Evolutionary conservation across 2,888 invertebrate genomes (phyloP).

Genomic region (Thymelicus sylvestris): DNA sequence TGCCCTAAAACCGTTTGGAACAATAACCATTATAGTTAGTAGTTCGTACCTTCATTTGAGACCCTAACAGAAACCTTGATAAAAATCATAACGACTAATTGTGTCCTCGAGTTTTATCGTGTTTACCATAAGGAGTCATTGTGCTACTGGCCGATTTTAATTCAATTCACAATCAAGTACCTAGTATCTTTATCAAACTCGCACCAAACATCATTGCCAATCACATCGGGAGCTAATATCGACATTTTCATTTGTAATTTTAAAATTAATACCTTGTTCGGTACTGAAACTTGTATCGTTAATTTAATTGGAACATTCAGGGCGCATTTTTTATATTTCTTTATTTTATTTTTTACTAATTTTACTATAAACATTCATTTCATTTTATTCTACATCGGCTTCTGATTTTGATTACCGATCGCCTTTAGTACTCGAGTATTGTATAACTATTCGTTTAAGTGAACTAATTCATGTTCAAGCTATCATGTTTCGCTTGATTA

Average conservation of each 20-base stretch:
- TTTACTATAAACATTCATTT: too few relatives aligned
- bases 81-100: slow-evolving; percentile 22
- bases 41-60: slow-evolving; percentile 18
- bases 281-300: too few relatives aligned
- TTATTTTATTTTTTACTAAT: too few relatives aligned
- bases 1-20: background rate
- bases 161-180: background rate
- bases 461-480: slow-evolving; percentile 22
- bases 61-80: slow-evolving; percentile 23
- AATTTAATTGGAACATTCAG: too few relatives aligned
- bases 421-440: background rate
- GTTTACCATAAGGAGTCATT: slow-evolving; percentile 20
- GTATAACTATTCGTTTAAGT: slow-evolving; percentile 7
- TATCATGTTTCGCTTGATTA: slow-evolving; percentile 33
- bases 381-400: too few relatives aligned
- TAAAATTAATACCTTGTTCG: too few relatives aligned
- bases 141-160: slow-evolving; percentile 17
- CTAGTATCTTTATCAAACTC: too few relatives aligned
- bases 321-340: too few relatives aligned
- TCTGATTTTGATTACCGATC: slow-evolving; percentile 9
- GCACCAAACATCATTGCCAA: too few relatives aligned
- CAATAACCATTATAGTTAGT: background rate
- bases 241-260: too few relatives aligned
- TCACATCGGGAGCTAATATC: too few relatives aligned
- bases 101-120: slow-evolving; percentile 22